These are phyloP conservation scores for Bembecia ichneumoniformis DNA, from an alignment of 2,888 invertebrate species.

Conservation along the genomic window DNA sequence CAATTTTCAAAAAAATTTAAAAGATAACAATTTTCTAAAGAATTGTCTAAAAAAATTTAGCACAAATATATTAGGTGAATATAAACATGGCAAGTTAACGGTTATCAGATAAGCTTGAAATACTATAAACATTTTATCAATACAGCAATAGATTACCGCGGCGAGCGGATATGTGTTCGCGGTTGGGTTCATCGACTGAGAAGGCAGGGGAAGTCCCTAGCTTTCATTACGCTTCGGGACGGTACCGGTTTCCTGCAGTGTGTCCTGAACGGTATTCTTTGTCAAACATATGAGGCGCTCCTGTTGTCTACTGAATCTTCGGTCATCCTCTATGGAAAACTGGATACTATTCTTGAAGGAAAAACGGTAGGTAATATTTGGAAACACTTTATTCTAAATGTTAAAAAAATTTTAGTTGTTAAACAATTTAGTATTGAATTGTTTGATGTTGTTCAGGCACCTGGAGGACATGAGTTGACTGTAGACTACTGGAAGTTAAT, in stretches of 20 bases:
- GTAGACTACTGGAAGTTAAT: slow-evolving; percentile 97
- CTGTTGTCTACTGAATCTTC: slow-evolving; percentile 92
- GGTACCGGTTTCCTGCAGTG: slow-evolving; percentile 97
- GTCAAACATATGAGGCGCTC: slow-evolving; percentile 93
- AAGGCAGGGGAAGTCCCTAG: slow-evolving; percentile 91
- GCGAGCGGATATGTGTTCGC: slow-evolving; percentile 83
- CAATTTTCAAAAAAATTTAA: too few relatives aligned
- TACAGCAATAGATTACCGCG: slow-evolving; percentile 72
- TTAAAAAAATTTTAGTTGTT: not conserved
- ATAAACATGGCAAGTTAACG: too few relatives aligned
- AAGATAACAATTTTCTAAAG: too few relatives aligned
- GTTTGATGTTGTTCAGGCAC: slow-evolving; percentile 65
- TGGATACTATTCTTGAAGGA: slow-evolving; percentile 90
- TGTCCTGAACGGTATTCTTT: slow-evolving; percentile 86
- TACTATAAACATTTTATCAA: not conserved
- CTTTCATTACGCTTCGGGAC: slow-evolving; percentile 94
- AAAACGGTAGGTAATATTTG: slow-evolving; percentile 78
- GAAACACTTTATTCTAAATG: too few relatives aligned
- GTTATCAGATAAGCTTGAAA: not conserved
- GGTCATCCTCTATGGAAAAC: slow-evolving; percentile 84
- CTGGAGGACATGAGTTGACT: slow-evolving; percentile 85
- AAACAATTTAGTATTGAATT: too few relatives aligned
- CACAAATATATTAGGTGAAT: too few relatives aligned
- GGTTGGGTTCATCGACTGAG: slow-evolving; percentile 98
- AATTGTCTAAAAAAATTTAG: too few relatives aligned